phyloP scores from a whole-genome alignment of 2,797 vertebrate species.

The Aselliscus stoliczkanus region DNA sequence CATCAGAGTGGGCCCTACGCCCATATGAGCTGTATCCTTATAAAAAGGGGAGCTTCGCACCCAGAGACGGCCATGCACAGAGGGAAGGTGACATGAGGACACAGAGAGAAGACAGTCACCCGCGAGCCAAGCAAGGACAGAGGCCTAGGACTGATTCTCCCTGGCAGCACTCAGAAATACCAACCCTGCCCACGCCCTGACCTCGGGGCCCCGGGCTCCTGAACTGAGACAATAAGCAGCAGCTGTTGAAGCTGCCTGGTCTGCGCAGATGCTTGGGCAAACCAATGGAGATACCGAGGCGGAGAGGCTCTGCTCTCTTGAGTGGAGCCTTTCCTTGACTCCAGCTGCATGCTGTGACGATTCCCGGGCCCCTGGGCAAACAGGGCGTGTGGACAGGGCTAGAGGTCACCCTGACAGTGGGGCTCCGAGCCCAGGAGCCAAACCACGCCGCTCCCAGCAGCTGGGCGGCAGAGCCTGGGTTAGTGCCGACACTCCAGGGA shows the following conservation, averaged over 20 bases:
- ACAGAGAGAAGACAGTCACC: background rate
- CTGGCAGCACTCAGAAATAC: background rate
- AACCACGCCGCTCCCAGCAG: background rate
- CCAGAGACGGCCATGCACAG: accelerated
- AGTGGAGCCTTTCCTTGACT: too few relatives aligned
- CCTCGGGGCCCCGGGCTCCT: background rate
- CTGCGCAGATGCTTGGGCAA: background rate
- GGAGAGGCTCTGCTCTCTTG: accelerated
- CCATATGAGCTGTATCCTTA: accelerated
- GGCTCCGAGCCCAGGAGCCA: background rate
- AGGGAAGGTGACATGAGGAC: background rate
- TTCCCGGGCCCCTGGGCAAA: background rate
- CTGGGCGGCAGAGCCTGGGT: accelerated
- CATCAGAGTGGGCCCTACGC: background rate
- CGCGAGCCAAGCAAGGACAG: too few relatives aligned
- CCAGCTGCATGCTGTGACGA: accelerated
- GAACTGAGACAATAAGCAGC: accelerated
- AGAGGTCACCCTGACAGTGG: accelerated
- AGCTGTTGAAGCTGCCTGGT: accelerated
- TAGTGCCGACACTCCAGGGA: accelerated
- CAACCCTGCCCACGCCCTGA: background rate
- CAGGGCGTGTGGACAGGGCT: accelerated
- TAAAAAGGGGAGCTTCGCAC: background rate
- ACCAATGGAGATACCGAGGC: too few relatives aligned
- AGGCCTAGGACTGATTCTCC: too few relatives aligned